These are phyloP conservation scores for Ephestia elutella DNA, from an alignment of 1,140 invertebrate genomes.

Conservation along the genomic window DNA sequence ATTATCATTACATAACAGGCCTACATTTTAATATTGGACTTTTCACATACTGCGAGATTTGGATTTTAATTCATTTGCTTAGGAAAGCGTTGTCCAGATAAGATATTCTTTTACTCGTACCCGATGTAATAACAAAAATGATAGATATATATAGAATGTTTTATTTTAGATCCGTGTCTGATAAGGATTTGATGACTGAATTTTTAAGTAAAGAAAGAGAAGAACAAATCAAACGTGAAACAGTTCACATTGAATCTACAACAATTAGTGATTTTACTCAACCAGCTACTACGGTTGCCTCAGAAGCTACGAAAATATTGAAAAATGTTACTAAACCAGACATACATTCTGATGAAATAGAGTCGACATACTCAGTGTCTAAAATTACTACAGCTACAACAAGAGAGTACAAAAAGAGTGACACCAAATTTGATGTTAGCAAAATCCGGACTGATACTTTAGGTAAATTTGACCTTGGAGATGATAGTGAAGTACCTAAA, in stretches of 20 bases:
- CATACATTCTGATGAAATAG: constrained; percentile 19
- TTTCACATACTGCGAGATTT: too few species aligned
- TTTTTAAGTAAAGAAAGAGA: constrained; percentile 56
- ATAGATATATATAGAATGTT: constrained; percentile 8
- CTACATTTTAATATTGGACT: too few species aligned
- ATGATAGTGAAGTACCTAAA: constrained; percentile 26
- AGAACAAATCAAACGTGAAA: constrained; percentile 54
- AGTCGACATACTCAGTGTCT: background rate
- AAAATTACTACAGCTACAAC: background rate
- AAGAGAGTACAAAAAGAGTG: background rate
- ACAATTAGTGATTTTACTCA: constrained; percentile 18
- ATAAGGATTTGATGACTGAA: constrained; percentile 42
- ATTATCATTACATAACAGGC: too few species aligned
- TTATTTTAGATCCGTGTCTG: constrained; percentile 32
- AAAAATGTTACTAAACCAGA: constrained; percentile 27
- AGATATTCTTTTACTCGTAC: too few species aligned
- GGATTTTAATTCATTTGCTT: too few species aligned
- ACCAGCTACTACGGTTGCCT: background rate
- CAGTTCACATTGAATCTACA: constrained; percentile 12
- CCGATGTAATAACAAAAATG: too few species aligned
- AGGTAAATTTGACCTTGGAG: constrained; percentile 46
- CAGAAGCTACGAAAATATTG: constrained; percentile 12
- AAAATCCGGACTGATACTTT: constrained; percentile 58
- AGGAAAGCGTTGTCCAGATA: too few species aligned
- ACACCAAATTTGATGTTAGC: constrained; percentile 44